A percentile compares a stretch with the other conserved stretches of the same genome.
Conservation (phyloP, 2,888 invertebrate species). For the Scotopteryx bipunctaria region DNA sequence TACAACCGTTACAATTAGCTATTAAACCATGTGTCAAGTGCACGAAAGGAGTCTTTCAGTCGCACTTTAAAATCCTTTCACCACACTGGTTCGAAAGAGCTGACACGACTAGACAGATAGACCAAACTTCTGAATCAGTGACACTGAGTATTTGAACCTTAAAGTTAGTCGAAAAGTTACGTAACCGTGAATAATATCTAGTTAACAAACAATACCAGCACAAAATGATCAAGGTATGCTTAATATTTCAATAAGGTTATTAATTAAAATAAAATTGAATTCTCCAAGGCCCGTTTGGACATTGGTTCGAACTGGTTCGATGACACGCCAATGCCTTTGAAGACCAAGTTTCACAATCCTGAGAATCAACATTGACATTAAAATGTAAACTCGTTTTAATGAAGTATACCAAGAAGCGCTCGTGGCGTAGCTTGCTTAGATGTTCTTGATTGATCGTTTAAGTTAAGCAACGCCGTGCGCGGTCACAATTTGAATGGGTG, state of each 20-base stretch:
- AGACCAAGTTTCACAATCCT: slow-evolving; percentile 14
- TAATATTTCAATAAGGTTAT: slow-evolving; percentile 29
- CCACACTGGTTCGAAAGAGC: too few species aligned
- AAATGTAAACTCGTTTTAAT: not conserved
- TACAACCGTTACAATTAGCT: slow-evolving; percentile 9
- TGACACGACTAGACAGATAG: too few species aligned
- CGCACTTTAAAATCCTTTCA: too few species aligned
- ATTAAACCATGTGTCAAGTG: too few species aligned
- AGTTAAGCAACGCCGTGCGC: too few species aligned
- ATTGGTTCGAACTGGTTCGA: slow-evolving; percentile 18
- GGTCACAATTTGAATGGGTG: too few species aligned
- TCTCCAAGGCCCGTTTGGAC: slow-evolving; percentile 25
- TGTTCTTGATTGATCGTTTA: too few species aligned
- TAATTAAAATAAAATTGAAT: slow-evolving; percentile 25
- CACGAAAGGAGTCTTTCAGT: too few species aligned
- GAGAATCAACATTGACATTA: slow-evolving; percentile 16
- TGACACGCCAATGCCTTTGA: slow-evolving; percentile 16
- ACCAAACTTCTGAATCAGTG: too few species aligned
- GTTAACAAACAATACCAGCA: not conserved
- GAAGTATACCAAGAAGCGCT: not conserved
- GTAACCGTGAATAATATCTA: not conserved
- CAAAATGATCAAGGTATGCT: slow-evolving; percentile 17
- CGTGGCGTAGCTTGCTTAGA: too few species aligned
- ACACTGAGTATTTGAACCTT: too few species aligned
- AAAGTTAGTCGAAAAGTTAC: not conserved